These are phyloP conservation scores for Onychostoma macrolepis DNA, from an alignment of 2,113 vertebrate species.

Conservation along the genomic window DNA sequence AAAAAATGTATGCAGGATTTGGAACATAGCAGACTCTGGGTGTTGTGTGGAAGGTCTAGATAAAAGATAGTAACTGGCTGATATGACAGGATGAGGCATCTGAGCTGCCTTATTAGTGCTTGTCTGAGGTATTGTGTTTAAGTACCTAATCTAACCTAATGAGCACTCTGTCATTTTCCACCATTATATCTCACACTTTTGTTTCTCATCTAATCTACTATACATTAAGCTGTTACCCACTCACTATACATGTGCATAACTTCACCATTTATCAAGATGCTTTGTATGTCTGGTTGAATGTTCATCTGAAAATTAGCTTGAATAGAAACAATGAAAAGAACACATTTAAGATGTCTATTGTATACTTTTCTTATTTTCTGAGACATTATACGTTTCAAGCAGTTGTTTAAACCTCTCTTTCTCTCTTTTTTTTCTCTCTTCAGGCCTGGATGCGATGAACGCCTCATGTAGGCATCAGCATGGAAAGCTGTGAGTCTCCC, in stretches of 20 bases:
- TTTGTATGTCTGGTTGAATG: conserved; percentile 52
- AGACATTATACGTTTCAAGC: background rate
- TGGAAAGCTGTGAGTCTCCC: conserved; percentile 99
- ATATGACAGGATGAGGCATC: conserved; percentile 80
- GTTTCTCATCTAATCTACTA: conserved; percentile 63
- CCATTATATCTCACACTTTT: conserved; percentile 75
- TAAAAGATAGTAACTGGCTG: conserved; percentile 79
- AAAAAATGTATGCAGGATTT: conserved; percentile 77
- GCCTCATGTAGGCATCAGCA: conserved; percentile 96
- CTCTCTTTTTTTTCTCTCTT: conserved; percentile 48
- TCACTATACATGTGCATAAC: conserved; percentile 47
- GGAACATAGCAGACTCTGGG: conserved; percentile 73
- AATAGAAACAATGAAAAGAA: conserved; percentile 49
- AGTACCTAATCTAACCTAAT: conserved; percentile 80
- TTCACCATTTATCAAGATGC: conserved; percentile 49
- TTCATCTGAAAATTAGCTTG: conserved; percentile 40
- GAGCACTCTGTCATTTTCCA: conserved; percentile 77
- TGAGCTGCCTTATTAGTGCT: conserved; percentile 77
- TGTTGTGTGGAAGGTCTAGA: conserved; percentile 82
- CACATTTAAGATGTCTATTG: conserved; percentile 35
- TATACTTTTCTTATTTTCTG: conserved; percentile 18
- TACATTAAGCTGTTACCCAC: conserved; percentile 63
- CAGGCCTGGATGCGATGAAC: conserved; percentile 97
- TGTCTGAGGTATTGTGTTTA: conserved; percentile 79
- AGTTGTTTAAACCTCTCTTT: conserved; percentile 31